Base-by-base conservation (phyloP, 2,113 vertebrate species). In the Poeciliopsis prolifica region DNA sequence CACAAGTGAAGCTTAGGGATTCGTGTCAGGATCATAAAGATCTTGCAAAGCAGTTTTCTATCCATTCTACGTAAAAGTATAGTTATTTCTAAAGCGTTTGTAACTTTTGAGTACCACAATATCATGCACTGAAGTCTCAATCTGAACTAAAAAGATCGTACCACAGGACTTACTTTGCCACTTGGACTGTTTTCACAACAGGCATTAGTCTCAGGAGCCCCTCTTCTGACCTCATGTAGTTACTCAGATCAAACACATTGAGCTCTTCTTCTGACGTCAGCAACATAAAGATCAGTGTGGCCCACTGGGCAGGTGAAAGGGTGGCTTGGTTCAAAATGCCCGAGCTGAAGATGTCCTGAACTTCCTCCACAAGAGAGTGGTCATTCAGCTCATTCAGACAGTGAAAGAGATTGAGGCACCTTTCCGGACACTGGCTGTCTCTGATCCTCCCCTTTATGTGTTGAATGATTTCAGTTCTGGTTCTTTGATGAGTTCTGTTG, bases 371-470 rank as follows among this genome's bases (percentile, higher is more conserved):
- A 0, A 93, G 88, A 7, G 90, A 87, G 62, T 76, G 65, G 68
- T 93, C 92, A 1, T 89, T 80, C 26, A 93, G 66, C 72, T 93
- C 92, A 1, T 89, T 90, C 40, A 93, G 81, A 54, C 92, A 92
- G 80, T 93, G 89, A 22, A 93, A 90, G 42, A 93, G 84, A 65
- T 92, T 93, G 42, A 93, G 77, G 51, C 87, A 87, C 28, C 84
- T 77, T 33, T 93, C 89, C 0, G 77, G 54, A 3, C 85, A 89
- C 1, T 37, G 29, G 54, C 17, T 84, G 1, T 7, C 35, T 63
- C 42, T 77, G 71, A 93, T 92, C 74, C 10, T 90, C 64, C 83
- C 65, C 70, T 91, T 92, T 65, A 93, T 86, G 83, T 92, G 78
- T 68, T 78, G 81, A 4, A 87, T 67, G 19, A 89, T 62, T 64